Evolutionary conservation across 2,113 vertebrate genomes (phyloP).

Genomic region (Hymenochirus boettgeri): DNA sequence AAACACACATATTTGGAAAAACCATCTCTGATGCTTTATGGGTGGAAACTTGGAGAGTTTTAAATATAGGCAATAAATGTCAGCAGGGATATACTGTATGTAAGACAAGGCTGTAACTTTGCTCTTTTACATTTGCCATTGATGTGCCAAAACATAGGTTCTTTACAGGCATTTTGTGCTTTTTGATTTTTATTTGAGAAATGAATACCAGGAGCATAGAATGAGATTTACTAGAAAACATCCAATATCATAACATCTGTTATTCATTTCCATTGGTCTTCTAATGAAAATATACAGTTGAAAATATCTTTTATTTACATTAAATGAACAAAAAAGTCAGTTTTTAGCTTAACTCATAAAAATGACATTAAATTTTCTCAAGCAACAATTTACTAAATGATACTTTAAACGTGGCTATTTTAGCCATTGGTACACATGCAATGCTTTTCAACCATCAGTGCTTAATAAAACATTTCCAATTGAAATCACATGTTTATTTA

Average conservation of each 20-base stretch:
- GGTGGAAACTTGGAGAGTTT: too few species aligned
- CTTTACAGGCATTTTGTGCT: too few species aligned
- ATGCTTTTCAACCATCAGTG: neutral
- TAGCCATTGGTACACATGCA: neutral
- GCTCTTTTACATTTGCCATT: too few species aligned
- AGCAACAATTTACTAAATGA: neutral
- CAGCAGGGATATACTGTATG: too few species aligned
- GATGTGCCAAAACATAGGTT: too few species aligned
- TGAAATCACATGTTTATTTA: slow-evolving; percentile 1
- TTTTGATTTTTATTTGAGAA: neutral
- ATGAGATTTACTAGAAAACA: neutral
- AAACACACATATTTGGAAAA: too few species aligned
- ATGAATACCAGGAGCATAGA: neutral
- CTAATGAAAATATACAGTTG: neutral
- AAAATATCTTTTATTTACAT: slow-evolving; percentile 1
- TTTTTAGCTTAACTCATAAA: neutral
- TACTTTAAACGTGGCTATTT: slow-evolving; percentile 1
- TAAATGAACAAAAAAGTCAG: neutral
- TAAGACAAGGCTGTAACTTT: neutral
- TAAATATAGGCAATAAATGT: too few species aligned
- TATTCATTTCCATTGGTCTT: neutral
- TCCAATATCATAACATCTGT: slow-evolving; percentile 3
- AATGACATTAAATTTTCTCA: neutral
- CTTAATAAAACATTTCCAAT: slow-evolving; percentile 9
- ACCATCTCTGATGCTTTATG: too few species aligned